Percentiles rank a stretch among this genome's conserved stretches.
Conservation (phyloP, 2,888 invertebrate genomes). For the Bursaphelenchus okinawaensis region DNA sequence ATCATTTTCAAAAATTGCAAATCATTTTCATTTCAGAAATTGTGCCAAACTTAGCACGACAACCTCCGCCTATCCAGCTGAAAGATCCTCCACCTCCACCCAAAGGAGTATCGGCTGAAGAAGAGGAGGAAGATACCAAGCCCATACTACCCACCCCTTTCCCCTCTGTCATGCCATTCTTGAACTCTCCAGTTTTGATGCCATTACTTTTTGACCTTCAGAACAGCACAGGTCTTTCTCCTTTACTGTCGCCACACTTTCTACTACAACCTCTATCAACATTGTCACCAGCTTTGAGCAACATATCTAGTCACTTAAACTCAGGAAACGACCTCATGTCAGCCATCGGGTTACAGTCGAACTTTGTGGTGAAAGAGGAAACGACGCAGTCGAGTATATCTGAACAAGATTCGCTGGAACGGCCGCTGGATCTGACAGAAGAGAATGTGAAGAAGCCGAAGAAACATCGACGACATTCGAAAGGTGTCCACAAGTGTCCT, state of each 20-base stretch:
- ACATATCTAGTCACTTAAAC: not conserved
- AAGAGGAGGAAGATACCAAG: constrained; percentile 2
- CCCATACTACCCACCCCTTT: not conserved
- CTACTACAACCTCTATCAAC: not conserved
- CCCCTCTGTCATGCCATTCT: not conserved
- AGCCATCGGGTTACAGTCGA: not conserved
- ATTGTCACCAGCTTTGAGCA: constrained; percentile 5
- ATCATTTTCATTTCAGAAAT: not conserved
- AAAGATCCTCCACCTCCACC: constrained; percentile 12
- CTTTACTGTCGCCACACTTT: not conserved
- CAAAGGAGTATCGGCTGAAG: not conserved
- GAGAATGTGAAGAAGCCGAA: not conserved
- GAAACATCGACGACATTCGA: constrained; percentile 2
- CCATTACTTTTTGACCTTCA: constrained; percentile 2
- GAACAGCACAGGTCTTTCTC: not conserved
- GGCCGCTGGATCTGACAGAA: not conserved
- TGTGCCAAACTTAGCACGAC: not conserved
- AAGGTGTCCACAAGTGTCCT: constrained; percentile 40
- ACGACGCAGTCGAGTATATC: not conserved
- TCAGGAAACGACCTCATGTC: not conserved
- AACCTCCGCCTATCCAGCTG: constrained; percentile 7
- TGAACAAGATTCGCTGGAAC: not conserved
- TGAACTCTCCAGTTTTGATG: constrained; percentile 2
- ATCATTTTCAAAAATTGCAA: not conserved
- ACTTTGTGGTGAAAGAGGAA: not conserved